Evolutionary conservation across 2,113 vertebrate species (phyloP), one percentile per base, ranked within the genome.

Genomic region (Alectura lathami): DNA sequence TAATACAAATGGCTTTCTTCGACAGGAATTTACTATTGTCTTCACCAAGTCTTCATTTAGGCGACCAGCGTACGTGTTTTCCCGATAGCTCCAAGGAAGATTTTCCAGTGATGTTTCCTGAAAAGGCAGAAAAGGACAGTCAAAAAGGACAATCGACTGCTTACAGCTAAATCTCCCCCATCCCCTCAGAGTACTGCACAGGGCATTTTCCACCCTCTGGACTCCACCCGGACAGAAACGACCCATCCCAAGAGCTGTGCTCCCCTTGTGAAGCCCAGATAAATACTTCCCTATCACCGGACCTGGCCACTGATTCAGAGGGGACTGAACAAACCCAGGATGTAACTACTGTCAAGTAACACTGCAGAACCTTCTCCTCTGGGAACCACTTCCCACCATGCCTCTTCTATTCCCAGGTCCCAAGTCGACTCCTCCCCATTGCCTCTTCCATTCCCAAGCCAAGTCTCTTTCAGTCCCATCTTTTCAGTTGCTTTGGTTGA

Each of bases 21-120:
- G 91, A 80, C 98, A 98, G 34, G 96, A 81, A 59, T 87, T 57
- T 9, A 98, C 26, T 68, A 98, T 92, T 4, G 81, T 95, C 53
- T 86, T 88, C 29, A 97, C 10, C 88, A 98, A 89, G 60, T 87
- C 94, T 60, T 83, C 96, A 94, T 63, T 86, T 51, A 98, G 96
- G 82, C 9, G 97, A 78, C 98, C 97, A 7, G 89, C 82, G 51
- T 51, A 94, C 0, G 97, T 97, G 85, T 97, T 98, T 30, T 98
- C 97, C 73, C 27, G 97, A 77, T 97, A 98, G 95, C 98, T 98
- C 97, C 96, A 95, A 70, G 98, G 98, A 69, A 98, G 97, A 27
- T 95, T 82, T 81, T 97, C 97, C 36, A 83, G 81, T 1, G 97
- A 98, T 15, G 34, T 79, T 91, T 98, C 98, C 98, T 98, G 96